phyloP scores from a whole-genome alignment of 1,140 invertebrate genomes.

The Zaprionus nigranus region DNA sequence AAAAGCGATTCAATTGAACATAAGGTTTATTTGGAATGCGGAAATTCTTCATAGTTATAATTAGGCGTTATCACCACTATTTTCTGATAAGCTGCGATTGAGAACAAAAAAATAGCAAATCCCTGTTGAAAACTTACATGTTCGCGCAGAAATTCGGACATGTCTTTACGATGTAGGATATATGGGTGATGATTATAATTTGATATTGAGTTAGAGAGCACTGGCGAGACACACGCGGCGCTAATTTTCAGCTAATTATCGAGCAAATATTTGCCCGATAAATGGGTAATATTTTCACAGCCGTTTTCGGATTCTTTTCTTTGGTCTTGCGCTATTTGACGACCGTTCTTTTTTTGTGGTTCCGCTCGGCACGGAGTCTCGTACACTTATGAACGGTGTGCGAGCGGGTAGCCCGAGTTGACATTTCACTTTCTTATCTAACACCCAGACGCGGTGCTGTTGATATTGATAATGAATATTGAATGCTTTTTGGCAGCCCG shows the following conservation, averaged over 20 bases:
- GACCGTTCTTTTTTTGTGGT: slow-evolving; percentile 24
- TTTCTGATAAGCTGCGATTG: slow-evolving; percentile 50
- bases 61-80: slow-evolving; percentile 48
- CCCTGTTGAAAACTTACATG: slow-evolving; percentile 58
- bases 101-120: not conserved
- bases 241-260: slow-evolving; percentile 49
- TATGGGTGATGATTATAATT: slow-evolving; percentile 20
- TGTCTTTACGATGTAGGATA: slow-evolving; percentile 20
- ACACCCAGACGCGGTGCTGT: slow-evolving; percentile 28
- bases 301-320: slow-evolving; percentile 39
- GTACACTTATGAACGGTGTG: slow-evolving; percentile 56
- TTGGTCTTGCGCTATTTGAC: slow-evolving; percentile 14
- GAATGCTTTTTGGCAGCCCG: slow-evolving; percentile 66
- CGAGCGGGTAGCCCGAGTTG: slow-evolving; percentile 34
- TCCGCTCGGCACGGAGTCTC: slow-evolving; percentile 60
- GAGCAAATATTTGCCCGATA: slow-evolving; percentile 64
- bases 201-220: slow-evolving; percentile 14
- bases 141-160: slow-evolving; percentile 73
- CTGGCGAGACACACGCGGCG: slow-evolving; percentile 44
- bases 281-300: slow-evolving; percentile 69
- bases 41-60: slow-evolving; percentile 20
- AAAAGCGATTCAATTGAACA: not conserved
- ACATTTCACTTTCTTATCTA: slow-evolving; percentile 64
- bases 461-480: slow-evolving; percentile 71
- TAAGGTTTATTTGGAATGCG: slow-evolving; percentile 1